Percentiles rank a stretch among this genome's conserved stretches.
These are phyloP conservation scores for Drosophila kurseongensis DNA, from an alignment of 1,140 invertebrate species.

Conservation along the genomic window DNA sequence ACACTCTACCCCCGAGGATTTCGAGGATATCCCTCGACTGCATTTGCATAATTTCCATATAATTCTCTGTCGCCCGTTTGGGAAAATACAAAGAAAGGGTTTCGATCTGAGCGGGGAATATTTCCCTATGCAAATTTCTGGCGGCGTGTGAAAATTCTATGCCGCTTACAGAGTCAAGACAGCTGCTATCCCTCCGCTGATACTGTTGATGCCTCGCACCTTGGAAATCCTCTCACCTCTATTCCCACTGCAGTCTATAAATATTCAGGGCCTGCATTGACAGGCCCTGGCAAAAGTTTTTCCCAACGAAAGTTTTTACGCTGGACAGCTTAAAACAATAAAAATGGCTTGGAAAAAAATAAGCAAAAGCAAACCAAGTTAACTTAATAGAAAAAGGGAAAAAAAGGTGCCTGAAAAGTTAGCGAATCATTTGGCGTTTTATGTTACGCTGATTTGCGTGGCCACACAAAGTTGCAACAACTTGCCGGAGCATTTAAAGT, in stretches of 20 bases:
- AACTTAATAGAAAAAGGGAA: conserved; percentile 6
- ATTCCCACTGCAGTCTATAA: conserved; percentile 59
- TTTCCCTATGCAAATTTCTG: conserved; percentile 59
- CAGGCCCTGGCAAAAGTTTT: conserved; percentile 53
- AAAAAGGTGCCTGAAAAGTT: conserved; percentile 29
- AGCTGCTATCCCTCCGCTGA: conserved; percentile 42
- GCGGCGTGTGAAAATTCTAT: conserved; percentile 63
- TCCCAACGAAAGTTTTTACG: conserved; percentile 43
- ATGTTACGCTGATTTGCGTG: conserved; percentile 42
- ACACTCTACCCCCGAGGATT: conserved; percentile 11
- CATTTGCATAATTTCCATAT: conserved; percentile 78
- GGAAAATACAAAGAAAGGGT: conserved; percentile 50
- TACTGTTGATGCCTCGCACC: conserved; percentile 33
- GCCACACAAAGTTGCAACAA: conserved; percentile 45
- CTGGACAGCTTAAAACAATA: conserved; percentile 67
- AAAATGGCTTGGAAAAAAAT: conserved; percentile 25
- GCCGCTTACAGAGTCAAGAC: conserved; percentile 40
- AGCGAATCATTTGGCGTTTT: conserved; percentile 51
- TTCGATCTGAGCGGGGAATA: conserved; percentile 7
- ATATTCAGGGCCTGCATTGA: conserved; percentile 67
- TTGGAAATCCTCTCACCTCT: conserved; percentile 1
- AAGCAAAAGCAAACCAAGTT: conserved; percentile 17
- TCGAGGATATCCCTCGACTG: conserved; percentile 20
- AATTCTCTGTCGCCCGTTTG: conserved; percentile 70
- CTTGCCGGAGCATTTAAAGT: conserved; percentile 38